phyloP scores from a whole-genome alignment of 1,140 invertebrate genomes.

The Eriosoma lanigerum region DNA sequence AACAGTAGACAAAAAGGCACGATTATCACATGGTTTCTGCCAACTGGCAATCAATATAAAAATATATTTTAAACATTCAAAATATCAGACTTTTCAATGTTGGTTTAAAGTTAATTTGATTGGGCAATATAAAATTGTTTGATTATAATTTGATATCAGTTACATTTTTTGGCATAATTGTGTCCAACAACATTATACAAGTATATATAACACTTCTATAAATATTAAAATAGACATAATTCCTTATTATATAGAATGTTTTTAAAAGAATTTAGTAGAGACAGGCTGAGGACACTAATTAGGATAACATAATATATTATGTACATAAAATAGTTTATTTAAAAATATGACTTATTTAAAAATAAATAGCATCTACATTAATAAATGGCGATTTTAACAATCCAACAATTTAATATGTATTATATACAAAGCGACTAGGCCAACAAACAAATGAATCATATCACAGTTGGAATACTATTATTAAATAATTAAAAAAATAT shows the following conservation, averaged over 20 bases:
- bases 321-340: slow-evolving; percentile 28
- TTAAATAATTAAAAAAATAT: slow-evolving; percentile 24
- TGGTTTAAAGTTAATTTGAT: slow-evolving; percentile 48
- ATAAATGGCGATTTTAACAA: slow-evolving; percentile 48
- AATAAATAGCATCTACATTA: background rate
- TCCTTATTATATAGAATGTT: slow-evolving; percentile 4
- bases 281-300: slow-evolving; percentile 35
- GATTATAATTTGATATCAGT: slow-evolving; percentile 33
- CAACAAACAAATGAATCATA: slow-evolving; percentile 51
- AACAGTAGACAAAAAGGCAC: slow-evolving; percentile 46
- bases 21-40: slow-evolving; percentile 50
- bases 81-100: slow-evolving; percentile 46
- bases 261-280: slow-evolving; percentile 7
- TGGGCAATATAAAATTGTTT: slow-evolving; percentile 18
- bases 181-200: background rate
- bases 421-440: slow-evolving; percentile 44
- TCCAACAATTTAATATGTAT: slow-evolving; percentile 38
- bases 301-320: slow-evolving; percentile 31
- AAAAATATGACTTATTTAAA: slow-evolving; percentile 34
- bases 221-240: background rate
- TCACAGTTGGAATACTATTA: slow-evolving; percentile 47
- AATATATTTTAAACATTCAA: slow-evolving; percentile 37
- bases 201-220: slow-evolving; percentile 19
- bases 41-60: slow-evolving; percentile 48
- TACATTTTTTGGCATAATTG: slow-evolving; percentile 20